Percentiles rank a stretch among this genome's conserved stretches.
Conservation (phyloP, 2,888 invertebrate species). For the Helobdella robusta region DNA sequence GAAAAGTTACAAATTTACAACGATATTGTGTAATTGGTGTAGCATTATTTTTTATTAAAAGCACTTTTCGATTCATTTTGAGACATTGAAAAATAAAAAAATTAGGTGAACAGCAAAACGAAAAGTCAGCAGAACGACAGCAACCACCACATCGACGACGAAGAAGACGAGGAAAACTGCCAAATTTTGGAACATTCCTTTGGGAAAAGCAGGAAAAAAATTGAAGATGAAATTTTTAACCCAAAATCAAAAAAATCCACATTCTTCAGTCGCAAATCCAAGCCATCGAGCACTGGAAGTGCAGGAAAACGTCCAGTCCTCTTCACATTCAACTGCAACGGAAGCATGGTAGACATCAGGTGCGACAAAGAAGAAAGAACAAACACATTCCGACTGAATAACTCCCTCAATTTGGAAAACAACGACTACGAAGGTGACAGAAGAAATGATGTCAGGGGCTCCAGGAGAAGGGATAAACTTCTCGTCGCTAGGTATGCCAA, state of each 20-base stretch:
- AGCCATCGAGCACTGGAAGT: neutral
- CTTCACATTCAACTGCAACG: constrained; percentile 34
- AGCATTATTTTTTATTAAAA: no score
- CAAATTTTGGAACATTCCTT: constrained; percentile 13
- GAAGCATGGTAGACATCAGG: constrained; percentile 36
- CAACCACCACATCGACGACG: no score
- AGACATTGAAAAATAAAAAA: no score
- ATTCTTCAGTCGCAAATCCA: constrained; percentile 2
- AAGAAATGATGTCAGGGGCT: neutral
- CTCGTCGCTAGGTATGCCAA: constrained; percentile 5
- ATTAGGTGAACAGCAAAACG: no score
- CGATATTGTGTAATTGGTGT: no score
- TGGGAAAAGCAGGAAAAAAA: neutral
- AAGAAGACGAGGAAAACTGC: constrained; percentile 1
- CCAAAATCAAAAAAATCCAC: constrained; percentile 1
- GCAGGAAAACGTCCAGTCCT: constrained; percentile 26
- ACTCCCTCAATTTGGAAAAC: no score
- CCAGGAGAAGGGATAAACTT: neutral
- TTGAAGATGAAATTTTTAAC: constrained; percentile 2
- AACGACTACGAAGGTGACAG: no score
- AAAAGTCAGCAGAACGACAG: no score
- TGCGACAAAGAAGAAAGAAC: constrained; percentile 30
- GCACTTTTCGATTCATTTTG: no score
- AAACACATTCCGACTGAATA: constrained; percentile 28
- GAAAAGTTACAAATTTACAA: no score